phyloP scores from a whole-genome alignment of 2,113 vertebrate genomes.

The Stomatorhinus ivindoensis region DNA sequence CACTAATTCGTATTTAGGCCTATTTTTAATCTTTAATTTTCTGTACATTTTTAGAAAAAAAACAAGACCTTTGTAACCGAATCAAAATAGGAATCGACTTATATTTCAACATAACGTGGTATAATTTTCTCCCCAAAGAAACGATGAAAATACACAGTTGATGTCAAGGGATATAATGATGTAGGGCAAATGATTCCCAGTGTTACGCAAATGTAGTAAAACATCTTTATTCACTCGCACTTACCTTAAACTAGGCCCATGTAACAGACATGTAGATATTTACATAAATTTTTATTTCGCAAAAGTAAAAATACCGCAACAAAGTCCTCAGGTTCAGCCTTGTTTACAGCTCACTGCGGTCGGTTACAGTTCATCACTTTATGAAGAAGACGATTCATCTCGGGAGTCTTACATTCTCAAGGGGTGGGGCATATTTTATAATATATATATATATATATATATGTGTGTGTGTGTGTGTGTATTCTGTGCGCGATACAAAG shows the following conservation, averaged over 20 bases:
- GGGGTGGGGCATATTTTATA: conserved; percentile 57
- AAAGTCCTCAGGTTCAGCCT: background rate
- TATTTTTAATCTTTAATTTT: background rate
- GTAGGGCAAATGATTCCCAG: background rate
- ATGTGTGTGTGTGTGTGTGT: no score
- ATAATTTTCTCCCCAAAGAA: background rate
- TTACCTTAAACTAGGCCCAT: background rate
- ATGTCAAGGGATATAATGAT: background rate
- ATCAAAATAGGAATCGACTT: background rate
- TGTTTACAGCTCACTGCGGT: background rate
- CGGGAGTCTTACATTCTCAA: conserved; percentile 45
- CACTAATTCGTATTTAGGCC: background rate
- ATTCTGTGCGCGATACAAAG: conserved; percentile 31
- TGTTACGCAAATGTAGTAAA: background rate
- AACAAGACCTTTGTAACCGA: background rate
- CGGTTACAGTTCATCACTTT: conserved; percentile 36
- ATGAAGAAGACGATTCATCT: conserved; percentile 41
- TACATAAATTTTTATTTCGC: background rate
- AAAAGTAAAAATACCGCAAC: background rate
- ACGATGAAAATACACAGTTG: background rate
- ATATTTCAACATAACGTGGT: background rate
- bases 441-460: background rate
- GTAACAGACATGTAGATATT: background rate
- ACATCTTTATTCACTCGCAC: background rate
- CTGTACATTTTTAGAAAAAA: background rate